Base-by-base conservation (phyloP, 2,888 invertebrate species). In the Strigamia transsilvanica region DNA sequence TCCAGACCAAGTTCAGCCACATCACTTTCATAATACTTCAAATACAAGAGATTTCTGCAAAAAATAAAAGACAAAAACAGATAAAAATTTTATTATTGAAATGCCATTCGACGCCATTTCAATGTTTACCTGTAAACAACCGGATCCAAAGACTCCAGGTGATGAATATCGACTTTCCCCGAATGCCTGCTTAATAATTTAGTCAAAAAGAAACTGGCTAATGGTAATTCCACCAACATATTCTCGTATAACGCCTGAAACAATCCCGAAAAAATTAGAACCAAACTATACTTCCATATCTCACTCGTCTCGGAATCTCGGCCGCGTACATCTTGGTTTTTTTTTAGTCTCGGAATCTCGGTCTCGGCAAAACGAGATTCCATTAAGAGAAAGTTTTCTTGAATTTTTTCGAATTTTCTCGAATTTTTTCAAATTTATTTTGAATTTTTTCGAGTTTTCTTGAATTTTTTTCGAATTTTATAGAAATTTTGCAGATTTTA, bases 201-300 rank as follows among this genome's bases (percentile, higher is more conserved):
- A 0, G 95, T 94, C 32, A 99, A 90, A 89, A 99, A 99, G 89
- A 99, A 99, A 86, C 96, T 95, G 2, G 99, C 98, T 85, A 99
- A 91, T 0, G 98, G 98, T 46, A 99, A 88, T 88, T 99, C 99
- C 6, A 98, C 95, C 83, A 99, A 89, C 82, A 98, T 91, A 88
- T 97, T 97, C 88, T 98, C 98, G 89, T 97, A 98, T 80, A 99
- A 89, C 0, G 98, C 97, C 94, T 94, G 88, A 1, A 85, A 82
- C 10, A 9, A n/a, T 51, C 10, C 3, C 3, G 10, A 51, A 51
- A n/a, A 51, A n/a, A n/a, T n/a, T n/a, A n/a, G n/a, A n/a, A n/a
- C n/a, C n/a, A n/a, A n/a, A n/a, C n/a, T n/a, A n/a, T n/a, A n/a
- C n/a, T n/a, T n/a, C n/a, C n/a, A n/a, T n/a, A n/a, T n/a, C n/a